These are phyloP conservation scores for Toxonevra muliebris DNA, from an alignment of 2,888 invertebrate species.

Conservation along the genomic window DNA sequence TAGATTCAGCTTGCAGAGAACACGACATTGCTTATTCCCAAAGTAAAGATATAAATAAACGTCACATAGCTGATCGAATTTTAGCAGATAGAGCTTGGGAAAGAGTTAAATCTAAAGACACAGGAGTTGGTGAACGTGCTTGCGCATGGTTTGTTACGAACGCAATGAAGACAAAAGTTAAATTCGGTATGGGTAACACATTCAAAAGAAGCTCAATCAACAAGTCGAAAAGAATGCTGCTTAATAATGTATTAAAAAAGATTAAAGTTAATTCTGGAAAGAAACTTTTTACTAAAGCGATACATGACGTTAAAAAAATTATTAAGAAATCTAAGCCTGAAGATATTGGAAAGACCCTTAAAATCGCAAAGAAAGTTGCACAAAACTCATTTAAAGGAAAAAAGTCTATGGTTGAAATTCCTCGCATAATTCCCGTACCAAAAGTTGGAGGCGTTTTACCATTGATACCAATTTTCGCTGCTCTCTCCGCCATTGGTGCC, in stretches of 20 bases:
- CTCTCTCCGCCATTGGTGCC: no score
- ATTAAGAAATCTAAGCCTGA: neutral
- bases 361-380: neutral
- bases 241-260: no score
- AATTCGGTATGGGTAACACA: neutral
- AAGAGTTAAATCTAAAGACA: no score
- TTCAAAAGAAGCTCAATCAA: neutral
- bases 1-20: no score
- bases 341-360: no score
- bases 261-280: neutral
- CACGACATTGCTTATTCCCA: conserved; percentile 36
- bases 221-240: neutral
- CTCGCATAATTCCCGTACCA: no score
- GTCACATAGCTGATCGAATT: no score
- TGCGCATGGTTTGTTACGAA: no score
- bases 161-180: neutral
- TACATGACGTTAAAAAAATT: neutral
- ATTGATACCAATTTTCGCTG: no score
- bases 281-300: neutral
- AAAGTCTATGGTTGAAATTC: no score
- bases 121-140: no score
- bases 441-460: no score
- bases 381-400: neutral
- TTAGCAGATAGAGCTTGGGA: conserved; percentile 38
- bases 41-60: conserved; percentile 29